Conservation (phyloP, 2,113 vertebrate genomes). For the Panurus biarmicus region DNA sequence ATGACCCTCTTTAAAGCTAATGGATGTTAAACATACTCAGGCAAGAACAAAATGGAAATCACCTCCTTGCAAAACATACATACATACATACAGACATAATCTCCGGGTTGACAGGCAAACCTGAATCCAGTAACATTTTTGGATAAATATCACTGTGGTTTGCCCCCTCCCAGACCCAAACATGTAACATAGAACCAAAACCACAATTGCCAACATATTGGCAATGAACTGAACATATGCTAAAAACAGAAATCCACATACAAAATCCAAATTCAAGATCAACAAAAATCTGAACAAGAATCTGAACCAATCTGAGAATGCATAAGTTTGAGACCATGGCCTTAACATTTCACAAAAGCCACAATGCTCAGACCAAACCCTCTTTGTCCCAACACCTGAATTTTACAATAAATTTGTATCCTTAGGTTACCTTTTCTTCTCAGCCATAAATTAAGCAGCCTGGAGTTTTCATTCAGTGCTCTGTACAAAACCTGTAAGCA, state of each 20-base stretch:
- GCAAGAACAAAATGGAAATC: background rate
- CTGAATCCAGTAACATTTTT: background rate
- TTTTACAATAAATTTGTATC: background rate
- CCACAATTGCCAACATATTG: background rate
- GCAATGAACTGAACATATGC: background rate
- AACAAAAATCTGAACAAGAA: background rate
- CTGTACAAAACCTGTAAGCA: background rate
- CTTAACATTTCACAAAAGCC: background rate
- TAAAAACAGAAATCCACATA: background rate
- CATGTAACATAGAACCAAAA: background rate
- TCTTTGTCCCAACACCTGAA: background rate
- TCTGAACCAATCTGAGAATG: background rate
- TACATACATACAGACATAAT: background rate
- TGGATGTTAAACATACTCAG: background rate
- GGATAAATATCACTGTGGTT: background rate
- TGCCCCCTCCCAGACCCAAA: background rate
- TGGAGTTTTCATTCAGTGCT: background rate
- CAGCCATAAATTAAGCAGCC: background rate
- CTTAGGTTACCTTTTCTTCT: background rate
- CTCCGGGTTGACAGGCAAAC: background rate
- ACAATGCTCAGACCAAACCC: background rate
- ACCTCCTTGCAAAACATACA: background rate
- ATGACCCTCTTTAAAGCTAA: background rate
- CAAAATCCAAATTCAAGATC: background rate
- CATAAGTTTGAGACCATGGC: rapidly evolving